Evolutionary conservation across 2,888 invertebrate species (phyloP).

Genomic region (Pelosia muscerda): DNA sequence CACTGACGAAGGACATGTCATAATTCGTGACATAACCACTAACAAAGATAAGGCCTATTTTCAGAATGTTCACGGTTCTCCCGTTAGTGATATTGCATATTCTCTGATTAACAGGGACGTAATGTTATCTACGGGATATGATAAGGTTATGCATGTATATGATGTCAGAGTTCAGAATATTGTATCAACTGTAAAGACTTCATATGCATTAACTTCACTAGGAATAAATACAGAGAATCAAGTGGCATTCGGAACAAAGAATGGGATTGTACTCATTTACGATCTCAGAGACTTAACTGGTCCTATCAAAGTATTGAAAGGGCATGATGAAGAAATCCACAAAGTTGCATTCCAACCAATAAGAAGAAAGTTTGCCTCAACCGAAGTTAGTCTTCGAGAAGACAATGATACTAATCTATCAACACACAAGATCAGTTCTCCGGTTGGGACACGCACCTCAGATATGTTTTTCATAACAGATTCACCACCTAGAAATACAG

Average conservation of each 20-base stretch:
- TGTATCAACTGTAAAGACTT: constrained; percentile 76
- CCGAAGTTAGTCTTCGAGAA: constrained; percentile 79
- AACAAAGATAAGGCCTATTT: constrained; percentile 81
- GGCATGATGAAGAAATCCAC: constrained; percentile 82
- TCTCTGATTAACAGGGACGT: constrained; percentile 86
- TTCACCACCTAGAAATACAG: constrained; percentile 68
- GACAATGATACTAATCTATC: constrained; percentile 65
- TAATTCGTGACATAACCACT: constrained; percentile 77
- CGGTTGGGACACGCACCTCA: constrained; percentile 67
- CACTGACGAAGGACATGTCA: constrained; percentile 84
- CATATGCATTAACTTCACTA: constrained; percentile 74
- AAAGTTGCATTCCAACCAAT: constrained; percentile 81
- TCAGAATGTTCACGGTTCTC: constrained; percentile 85
- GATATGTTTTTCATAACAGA: constrained; percentile 78
- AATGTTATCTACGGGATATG: constrained; percentile 85
- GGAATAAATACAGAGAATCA: constrained; percentile 79
- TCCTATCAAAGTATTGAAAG: constrained; percentile 79
- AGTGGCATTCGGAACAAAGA: constrained; percentile 86
- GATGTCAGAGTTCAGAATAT: constrained; percentile 83
- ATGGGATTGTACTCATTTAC: constrained; percentile 84
- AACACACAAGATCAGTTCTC: constrained; percentile 63
- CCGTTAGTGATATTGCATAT: constrained; percentile 86
- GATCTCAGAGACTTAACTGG: constrained; percentile 84
- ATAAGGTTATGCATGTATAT: constrained; percentile 86
- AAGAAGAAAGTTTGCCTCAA: constrained; percentile 66